Base-by-base conservation (phyloP, 2,888 invertebrate genomes). In the Brassicogethes aeneus region DNA sequence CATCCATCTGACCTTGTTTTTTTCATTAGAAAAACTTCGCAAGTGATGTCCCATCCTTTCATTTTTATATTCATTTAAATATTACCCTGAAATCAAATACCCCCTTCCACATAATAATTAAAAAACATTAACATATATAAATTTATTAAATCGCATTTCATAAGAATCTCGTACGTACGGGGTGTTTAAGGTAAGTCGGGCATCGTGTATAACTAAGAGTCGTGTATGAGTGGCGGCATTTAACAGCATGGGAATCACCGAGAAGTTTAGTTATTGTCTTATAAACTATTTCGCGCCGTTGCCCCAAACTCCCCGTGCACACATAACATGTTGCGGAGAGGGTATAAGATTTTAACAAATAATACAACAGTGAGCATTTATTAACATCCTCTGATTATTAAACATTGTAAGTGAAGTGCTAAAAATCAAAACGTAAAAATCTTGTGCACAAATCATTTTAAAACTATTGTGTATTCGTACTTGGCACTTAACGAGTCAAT, bases 281-380 rank as follows among this genome's bases (percentile, higher is more conserved):
- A 10, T 23, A 10, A 23, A 23, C 10, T 23, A 23, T 23, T 23
- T 7, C 10, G 23, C 23, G 23, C 10, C 10, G 23, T 23, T 23
- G 23, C 23, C 23, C 10, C 23, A 23, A 23, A n/a, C 23, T 7
- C 10, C 23, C 23, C 23, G 23, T 15, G 40, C 37, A 44, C 23
- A 46, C 39, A 14, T 38, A 44, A 44, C 42, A 40, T 39, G 32
- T 37, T 42, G 47, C 39, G 47, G 44, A 45, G 45, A 48, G 52
- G 48, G 48, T 46, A 48, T 44, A 47, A 51, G 53, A 52, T 52
- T 55, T 50, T 44, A 47, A 56, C 53, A 62, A 62, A 60, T 60
- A 57, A 63, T 57, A 61, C 59, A 63, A 64, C 60, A 59, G 60
- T 65, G 64, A 64, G 64, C 62, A 61, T 59, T 47, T 48, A 12